Base-by-base conservation (phyloP, 2,113 vertebrate species). In the Aplodontia rufa region DNA sequence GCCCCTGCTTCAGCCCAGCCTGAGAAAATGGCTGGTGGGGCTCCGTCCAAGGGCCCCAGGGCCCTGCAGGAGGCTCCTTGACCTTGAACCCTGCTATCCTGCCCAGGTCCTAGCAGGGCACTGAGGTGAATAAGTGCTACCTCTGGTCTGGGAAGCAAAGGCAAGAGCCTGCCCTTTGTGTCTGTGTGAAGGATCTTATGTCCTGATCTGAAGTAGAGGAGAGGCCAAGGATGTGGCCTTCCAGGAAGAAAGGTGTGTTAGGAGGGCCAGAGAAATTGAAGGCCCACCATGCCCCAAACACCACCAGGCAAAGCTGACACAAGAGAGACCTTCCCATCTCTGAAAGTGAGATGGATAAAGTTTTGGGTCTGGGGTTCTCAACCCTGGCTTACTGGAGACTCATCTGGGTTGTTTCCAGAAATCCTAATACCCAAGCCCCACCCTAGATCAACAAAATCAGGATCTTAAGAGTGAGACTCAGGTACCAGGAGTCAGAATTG, bases 1-100 rank as follows among this genome's bases (percentile, higher is more conserved):
- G 90, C 76, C 80, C 82, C 72, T 11, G 74, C 53, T 60, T 24
- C 81, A 32, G 94, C 87, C 64, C 97, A 93, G 95, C 96, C 94
- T 75, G 69, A 75, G 79, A 94, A 93, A 97, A 94, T 37, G 53
- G 86, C 93, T 89, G 95, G 96, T 87, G 96, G 97, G 96, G 97
- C 97, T 97, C 91, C 49, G 64, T 93, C 97, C 97, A 96, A 96
- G 83, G 87, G 62, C 37, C 76, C 5, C 0, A 45, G 53, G 24
- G 49, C 35, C 49, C 87, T 69, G 32, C 13, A 78, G 20, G 32
- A 51, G 32, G 51, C 30, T 60, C 17, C 58, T 42, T 86, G 81
- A 74, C 76, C 74, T 40, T 35, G 81, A 75, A 24, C 60, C 22
- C 68, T 40, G 79, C 71, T 47, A 47, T 64, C 40, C 51, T 37